Evolutionary conservation across 2,888 invertebrate genomes (phyloP).

Genomic region (Anagyrus pseudococci): DNA sequence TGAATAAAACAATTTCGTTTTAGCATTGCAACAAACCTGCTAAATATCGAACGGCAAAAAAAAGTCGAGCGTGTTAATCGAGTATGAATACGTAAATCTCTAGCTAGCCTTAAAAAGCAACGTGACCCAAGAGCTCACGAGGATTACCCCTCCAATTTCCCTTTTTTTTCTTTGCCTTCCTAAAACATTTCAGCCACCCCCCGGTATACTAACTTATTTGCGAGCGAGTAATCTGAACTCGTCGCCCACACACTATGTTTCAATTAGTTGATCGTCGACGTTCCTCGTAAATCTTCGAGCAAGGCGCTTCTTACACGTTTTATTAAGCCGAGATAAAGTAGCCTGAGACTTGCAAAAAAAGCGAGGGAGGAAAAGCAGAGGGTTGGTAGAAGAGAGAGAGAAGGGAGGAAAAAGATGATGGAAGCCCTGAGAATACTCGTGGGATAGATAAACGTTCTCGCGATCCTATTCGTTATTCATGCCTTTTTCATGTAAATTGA

Average conservation of each 20-base stretch:
- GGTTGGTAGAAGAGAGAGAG: not conserved
- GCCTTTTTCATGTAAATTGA: no score
- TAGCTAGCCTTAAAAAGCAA: conserved; percentile 9
- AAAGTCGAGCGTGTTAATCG: no score
- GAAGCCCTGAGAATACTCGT: conserved; percentile 4
- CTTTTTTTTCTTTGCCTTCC: not conserved
- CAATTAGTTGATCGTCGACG: conserved; percentile 31
- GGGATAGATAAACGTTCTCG: conserved; percentile 14
- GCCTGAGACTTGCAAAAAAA: not conserved
- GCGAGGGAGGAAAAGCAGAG: not conserved
- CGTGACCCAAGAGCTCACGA: not conserved
- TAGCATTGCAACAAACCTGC: no score
- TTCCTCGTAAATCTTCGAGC: conserved; percentile 29
- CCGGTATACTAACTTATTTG: conserved; percentile 21
- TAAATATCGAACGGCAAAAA: no score
- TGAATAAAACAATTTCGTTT: no score
- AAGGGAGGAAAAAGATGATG: not conserved
- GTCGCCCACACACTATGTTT: conserved; percentile 28
- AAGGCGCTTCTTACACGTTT: conserved; percentile 21
- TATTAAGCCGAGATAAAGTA: conserved; percentile 12
- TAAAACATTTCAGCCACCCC: conserved; percentile 5
- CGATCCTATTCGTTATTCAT: no score
- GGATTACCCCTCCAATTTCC: not conserved
- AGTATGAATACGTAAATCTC: no score
- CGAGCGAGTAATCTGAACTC: conserved; percentile 26